Percentiles rank a stretch among this genome's conserved stretches.
Evolutionary conservation across 2,113 vertebrate genomes (phyloP).

Genomic region (Bufo bufo): DNA sequence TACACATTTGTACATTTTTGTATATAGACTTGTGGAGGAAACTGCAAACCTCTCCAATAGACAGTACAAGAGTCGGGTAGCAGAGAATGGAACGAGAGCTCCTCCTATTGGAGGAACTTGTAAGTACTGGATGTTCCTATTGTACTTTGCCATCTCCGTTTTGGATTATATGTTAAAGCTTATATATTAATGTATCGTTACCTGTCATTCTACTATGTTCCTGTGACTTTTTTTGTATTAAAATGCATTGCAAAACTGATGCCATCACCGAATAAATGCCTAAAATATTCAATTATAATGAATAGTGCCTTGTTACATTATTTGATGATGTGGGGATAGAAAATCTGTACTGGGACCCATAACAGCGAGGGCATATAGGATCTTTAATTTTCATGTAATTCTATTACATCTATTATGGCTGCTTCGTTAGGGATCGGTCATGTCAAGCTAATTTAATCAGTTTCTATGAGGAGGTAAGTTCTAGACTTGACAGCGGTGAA

Average conservation of each 20-base stretch:
- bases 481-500: no score
- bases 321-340: background rate
- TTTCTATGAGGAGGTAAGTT: no score
- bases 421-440: no score
- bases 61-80: background rate
- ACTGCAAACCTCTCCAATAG: background rate
- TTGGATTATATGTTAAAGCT: conserved; percentile 46
- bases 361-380: no score
- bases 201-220: conserved; percentile 18
- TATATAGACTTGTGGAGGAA: conserved; percentile 28
- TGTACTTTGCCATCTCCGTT: conserved; percentile 30
- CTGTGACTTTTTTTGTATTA: conserved; percentile 44
- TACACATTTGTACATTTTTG: conserved; percentile 47
- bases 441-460: no score
- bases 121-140: conserved; percentile 21
- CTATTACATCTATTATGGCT: no score
- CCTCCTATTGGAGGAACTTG: conserved; percentile 49
- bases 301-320: background rate
- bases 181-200: conserved; percentile 46
- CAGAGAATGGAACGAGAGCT: background rate
- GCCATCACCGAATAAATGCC: conserved; percentile 47
- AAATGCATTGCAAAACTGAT: background rate
- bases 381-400: no score
- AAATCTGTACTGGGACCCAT: background rate
- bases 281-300: conserved; percentile 31